phyloP scores from a whole-genome alignment of 2,113 vertebrate genomes.

The Myotis davidii region DNA sequence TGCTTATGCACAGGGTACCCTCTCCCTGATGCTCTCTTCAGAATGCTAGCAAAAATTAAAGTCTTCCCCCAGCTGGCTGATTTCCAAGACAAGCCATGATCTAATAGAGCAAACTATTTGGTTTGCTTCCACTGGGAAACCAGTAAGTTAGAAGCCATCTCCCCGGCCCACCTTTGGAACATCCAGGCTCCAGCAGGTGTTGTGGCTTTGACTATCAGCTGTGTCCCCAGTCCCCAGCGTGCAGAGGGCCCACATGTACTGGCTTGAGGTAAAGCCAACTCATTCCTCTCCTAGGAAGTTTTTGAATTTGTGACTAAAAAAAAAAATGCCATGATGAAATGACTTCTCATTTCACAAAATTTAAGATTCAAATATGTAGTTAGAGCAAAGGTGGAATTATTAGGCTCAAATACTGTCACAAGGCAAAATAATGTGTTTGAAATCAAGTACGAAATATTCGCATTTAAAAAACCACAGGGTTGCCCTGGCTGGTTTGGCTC shows the following conservation, averaged over 20 bases:
- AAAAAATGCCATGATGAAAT: constrained; percentile 67
- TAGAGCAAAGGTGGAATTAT: neutral
- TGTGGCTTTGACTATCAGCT: constrained; percentile 23
- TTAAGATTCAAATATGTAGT: constrained; percentile 69
- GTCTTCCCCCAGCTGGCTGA: constrained; percentile 67
- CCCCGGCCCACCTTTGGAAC: constrained; percentile 58
- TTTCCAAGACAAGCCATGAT: constrained; percentile 81
- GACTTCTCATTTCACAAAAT: constrained; percentile 41
- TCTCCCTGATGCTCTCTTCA: constrained; percentile 44
- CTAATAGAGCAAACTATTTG: constrained; percentile 81
- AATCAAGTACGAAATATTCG: neutral
- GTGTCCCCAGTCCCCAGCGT: neutral
- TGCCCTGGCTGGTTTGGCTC: too few relatives aligned
- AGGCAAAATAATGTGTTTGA: neutral
- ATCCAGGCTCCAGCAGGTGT: constrained; percentile 38
- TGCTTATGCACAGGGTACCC: neutral
- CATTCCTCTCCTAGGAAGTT: constrained; percentile 61
- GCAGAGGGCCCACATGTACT: neutral
- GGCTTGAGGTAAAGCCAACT: rapidly evolving
- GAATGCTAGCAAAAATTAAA: constrained; percentile 63
- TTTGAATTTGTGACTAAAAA: constrained; percentile 62
- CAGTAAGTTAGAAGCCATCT: constrained; percentile 67
- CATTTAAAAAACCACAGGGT: neutral
- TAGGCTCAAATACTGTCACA: neutral
- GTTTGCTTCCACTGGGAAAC: constrained; percentile 71